These are phyloP conservation scores for Indicator indicator DNA, from an alignment of 2,113 vertebrate species.

Conservation along the genomic window DNA sequence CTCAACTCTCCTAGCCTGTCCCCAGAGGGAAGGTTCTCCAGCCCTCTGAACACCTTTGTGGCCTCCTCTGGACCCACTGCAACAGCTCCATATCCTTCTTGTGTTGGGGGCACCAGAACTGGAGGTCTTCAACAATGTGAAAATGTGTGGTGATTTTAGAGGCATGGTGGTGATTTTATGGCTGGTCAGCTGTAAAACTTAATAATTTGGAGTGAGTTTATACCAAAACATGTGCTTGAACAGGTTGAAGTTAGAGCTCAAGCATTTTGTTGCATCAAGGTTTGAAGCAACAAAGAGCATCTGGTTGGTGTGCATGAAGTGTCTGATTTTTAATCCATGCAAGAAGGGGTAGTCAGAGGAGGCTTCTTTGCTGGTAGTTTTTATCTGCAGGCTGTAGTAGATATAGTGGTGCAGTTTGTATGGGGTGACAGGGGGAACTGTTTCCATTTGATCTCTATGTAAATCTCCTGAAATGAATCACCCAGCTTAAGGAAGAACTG, in stretches of 20 bases:
- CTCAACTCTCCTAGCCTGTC: no score
- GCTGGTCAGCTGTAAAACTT: background rate
- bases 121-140: background rate
- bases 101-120: no score
- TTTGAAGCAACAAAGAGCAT: background rate
- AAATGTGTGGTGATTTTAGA: background rate
- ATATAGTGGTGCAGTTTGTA: slow-evolving; percentile 8
- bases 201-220: background rate
- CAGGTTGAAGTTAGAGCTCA: background rate
- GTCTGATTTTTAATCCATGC: background rate
- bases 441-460: slow-evolving; percentile 32
- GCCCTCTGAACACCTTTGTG: no score
- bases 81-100: no score
- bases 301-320: background rate
- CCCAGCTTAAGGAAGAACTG: slow-evolving; percentile 14
- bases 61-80: no score
- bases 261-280: background rate
- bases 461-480: slow-evolving; percentile 7
- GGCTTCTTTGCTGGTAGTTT: slow-evolving; percentile 22
- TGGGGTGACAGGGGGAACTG: background rate
- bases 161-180: no score
- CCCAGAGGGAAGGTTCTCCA: no score
- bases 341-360: background rate
- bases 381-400: slow-evolving; percentile 8
- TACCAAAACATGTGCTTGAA: background rate